A percentile compares a stretch with the other conserved stretches of the same genome.
These are phyloP conservation scores for Pterostichus madidus DNA, from an alignment of 2,888 invertebrate genomes.

Conservation along the genomic window DNA sequence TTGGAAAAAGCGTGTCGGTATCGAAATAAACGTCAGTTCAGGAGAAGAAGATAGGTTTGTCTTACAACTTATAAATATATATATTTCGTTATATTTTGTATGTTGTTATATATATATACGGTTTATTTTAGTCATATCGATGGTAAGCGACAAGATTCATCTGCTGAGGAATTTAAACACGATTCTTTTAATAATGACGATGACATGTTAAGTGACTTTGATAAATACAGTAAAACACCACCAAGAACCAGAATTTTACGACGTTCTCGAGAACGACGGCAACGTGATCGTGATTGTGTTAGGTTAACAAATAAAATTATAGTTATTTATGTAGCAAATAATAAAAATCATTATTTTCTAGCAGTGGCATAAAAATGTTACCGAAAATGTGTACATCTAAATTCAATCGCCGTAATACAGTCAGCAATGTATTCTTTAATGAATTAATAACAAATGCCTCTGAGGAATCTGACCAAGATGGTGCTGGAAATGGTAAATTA, in stretches of 20 bases:
- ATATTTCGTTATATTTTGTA: slow-evolving; percentile 20
- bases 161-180: slow-evolving; percentile 62
- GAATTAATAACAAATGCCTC: slow-evolving; percentile 74
- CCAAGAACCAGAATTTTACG: slow-evolving; percentile 85
- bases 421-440: slow-evolving; percentile 74
- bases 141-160: slow-evolving; percentile 42
- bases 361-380: slow-evolving; percentile 34
- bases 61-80: slow-evolving; percentile 15
- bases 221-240: slow-evolving; percentile 88
- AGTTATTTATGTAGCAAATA: background rate
- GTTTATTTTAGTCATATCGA: slow-evolving; percentile 38
- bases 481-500: slow-evolving; percentile 40
- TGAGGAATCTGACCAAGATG: slow-evolving; percentile 72
- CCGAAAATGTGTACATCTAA: slow-evolving; percentile 51
- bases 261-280: slow-evolving; percentile 78
- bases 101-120: slow-evolving; percentile 12
- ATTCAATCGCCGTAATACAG: slow-evolving; percentile 72
- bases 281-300: slow-evolving; percentile 81
- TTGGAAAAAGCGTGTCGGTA: slow-evolving; percentile 79
- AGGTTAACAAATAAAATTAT: slow-evolving; percentile 75
- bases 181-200: slow-evolving; percentile 59
- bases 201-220: slow-evolving; percentile 77
- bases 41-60: slow-evolving; percentile 76
- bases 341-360: slow-evolving; percentile 24
- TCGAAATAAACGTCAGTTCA: slow-evolving; percentile 79